These are phyloP conservation scores for Ceramica pisi DNA, from an alignment of 2,888 invertebrate species.

Conservation along the genomic window DNA sequence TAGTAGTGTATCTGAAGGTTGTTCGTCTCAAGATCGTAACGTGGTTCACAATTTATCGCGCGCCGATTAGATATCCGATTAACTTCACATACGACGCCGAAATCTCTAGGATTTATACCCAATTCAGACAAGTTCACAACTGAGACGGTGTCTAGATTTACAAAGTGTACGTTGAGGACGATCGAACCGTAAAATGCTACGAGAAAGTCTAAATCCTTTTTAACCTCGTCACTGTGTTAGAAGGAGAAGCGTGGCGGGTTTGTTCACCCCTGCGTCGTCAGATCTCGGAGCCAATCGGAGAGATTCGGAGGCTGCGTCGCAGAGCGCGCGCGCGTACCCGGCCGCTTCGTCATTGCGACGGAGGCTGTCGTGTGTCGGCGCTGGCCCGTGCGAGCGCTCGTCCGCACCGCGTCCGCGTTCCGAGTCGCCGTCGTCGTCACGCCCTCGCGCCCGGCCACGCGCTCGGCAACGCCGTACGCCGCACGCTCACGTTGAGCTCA, in stretches of 20 bases:
- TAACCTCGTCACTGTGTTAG: slow-evolving; percentile 88
- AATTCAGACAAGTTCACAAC: slow-evolving; percentile 68
- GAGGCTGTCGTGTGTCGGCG: slow-evolving; percentile 90
- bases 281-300: slow-evolving; percentile 83
- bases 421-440: slow-evolving; percentile 74
- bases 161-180: slow-evolving; percentile 75
- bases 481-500: slow-evolving; percentile 51
- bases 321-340: slow-evolving; percentile 90
- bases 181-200: slow-evolving; percentile 86
- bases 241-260: slow-evolving; percentile 89
- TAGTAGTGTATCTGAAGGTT: slow-evolving; percentile 37
- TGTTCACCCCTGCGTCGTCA: slow-evolving; percentile 88
- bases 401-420: slow-evolving; percentile 78
- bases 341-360: slow-evolving; percentile 90
- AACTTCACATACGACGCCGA: slow-evolving; percentile 43
- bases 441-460: slow-evolving; percentile 69
- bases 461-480: slow-evolving; percentile 36
- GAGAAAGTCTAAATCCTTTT: slow-evolving; percentile 89
- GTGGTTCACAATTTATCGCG: slow-evolving; percentile 42
- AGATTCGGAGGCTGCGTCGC: slow-evolving; percentile 86
- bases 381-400: slow-evolving; percentile 88
- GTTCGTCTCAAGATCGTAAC: slow-evolving; percentile 48
- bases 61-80: slow-evolving; percentile 36
- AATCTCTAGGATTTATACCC: slow-evolving; percentile 51
- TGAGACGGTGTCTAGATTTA: slow-evolving; percentile 73